Conservation (phyloP, 2,888 invertebrate species). For the Uloborus plumipes region DNA sequence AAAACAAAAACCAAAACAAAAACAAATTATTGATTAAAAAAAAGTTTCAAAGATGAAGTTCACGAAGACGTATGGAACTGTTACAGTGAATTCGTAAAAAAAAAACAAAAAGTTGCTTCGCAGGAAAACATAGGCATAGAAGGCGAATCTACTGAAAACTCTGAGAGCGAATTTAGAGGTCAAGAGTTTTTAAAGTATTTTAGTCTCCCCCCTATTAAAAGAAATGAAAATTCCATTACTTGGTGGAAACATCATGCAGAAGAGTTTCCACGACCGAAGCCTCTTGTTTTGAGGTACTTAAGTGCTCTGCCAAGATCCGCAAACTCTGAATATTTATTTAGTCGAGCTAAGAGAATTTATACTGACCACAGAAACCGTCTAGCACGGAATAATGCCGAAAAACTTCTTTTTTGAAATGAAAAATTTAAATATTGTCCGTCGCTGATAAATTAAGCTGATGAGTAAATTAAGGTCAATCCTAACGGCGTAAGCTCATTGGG, state of each 20-base stretch:
- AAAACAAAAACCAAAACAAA: no score
- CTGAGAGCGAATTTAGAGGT: not conserved
- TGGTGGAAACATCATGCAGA: not conserved
- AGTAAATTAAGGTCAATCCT: no score
- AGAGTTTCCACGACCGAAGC: not conserved
- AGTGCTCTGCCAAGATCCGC: not conserved
- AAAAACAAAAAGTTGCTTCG: not conserved
- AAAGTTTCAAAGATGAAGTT: not conserved
- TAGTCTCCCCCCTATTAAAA: not conserved
- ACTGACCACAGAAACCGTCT: not conserved
- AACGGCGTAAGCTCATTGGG: no score
- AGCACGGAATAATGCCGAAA: not conserved
- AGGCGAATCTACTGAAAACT: not conserved
- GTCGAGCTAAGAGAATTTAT: not conserved
- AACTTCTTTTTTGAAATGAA: no score
- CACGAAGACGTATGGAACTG: not conserved
- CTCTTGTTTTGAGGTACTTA: not conserved
- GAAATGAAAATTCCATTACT: not conserved
- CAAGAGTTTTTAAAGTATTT: not conserved
- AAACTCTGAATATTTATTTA: not conserved
- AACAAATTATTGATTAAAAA: not conserved
- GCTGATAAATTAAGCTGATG: no score
- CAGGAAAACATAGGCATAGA: not conserved
- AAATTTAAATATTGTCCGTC: no score
- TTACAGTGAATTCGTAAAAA: not conserved